phyloP scores from a whole-genome alignment of 2,113 vertebrate species.

The Ceyx margarethae region DNA sequence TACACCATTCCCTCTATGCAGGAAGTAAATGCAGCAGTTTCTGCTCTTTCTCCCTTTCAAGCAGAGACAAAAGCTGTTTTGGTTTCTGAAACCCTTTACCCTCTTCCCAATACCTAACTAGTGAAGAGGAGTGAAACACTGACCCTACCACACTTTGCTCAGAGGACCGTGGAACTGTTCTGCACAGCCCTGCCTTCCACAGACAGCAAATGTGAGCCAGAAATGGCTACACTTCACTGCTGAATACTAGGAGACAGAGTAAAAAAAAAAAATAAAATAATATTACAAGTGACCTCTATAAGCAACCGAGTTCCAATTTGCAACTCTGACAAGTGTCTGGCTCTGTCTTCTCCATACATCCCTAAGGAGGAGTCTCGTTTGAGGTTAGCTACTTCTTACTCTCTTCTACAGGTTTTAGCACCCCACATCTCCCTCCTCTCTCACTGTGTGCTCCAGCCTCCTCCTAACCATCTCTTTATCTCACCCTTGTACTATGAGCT shows the following conservation, averaged over 20 bases:
- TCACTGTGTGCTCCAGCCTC: fast-evolving
- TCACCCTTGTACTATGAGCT: fast-evolving
- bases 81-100: not conserved
- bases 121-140: not conserved
- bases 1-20: not conserved
- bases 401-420: not conserved
- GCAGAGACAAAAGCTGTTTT: not conserved
- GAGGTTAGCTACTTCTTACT: not conserved
- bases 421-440: not conserved
- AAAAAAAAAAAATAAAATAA: not conserved
- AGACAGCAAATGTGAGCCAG: not conserved
- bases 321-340: not conserved
- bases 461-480: not conserved
- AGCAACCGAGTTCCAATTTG: not conserved
- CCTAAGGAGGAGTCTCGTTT: no score
- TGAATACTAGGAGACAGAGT: not conserved
- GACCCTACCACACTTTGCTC: not conserved
- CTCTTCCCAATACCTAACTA: not conserved
- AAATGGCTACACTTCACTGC: fast-evolving
- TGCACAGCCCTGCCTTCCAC: not conserved
- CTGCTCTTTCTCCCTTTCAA: not conserved
- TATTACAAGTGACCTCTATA: not conserved
- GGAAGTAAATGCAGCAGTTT: not conserved
- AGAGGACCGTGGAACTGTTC: not conserved
- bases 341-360: fast-evolving